Base-by-base conservation (phyloP, 2,797 vertebrate genomes). In the Nannoperca australis region DNA sequence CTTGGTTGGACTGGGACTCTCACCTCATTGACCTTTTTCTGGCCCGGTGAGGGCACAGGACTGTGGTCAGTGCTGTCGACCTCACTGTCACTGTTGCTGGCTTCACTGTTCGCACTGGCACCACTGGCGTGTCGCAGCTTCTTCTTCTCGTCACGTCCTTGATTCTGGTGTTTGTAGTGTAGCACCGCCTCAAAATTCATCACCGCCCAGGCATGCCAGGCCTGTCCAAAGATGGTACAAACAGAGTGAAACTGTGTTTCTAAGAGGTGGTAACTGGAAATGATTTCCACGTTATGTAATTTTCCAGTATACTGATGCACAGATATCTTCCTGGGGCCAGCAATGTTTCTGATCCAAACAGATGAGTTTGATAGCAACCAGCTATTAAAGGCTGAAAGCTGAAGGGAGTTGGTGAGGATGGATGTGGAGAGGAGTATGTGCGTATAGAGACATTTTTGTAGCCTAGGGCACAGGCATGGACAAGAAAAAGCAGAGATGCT, bases 141-240 rank as follows among this genome's bases (percentile, higher is more conserved):
- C 94, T 98, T 99, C 94, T 98, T 98, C 81, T 99, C 98, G 0
- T 99, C 97, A 0, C 97, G 96, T 51, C 96, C 97, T 77, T 97
- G 96, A 94, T 97, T 98, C 85, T 99, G 98, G 73, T 99, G 98
- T 80, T 99, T 99, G 92, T 99, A 99, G 92, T 99, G 98, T 18
- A 99, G 95, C 75, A 99, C 98, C 0, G 98, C 97, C 81, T 99
- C 98, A 4, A 99, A 99, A 90, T 99, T 99, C 98, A 99, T 99
- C 89, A 99, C 98, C 0, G 98, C 98, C 98, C 98, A 99, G 0
- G 98, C 98, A 0, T 99, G 98, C 98, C 98, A 99, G 63, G 98
- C 98, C 98, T 99, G 93, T 14, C 2, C 6, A 82, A 24, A 68
- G 36, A 77, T 47, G n/a, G 78, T 18, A 79, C 65, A 73, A 40